phyloP scores from a whole-genome alignment of 35 echinoderm and acorn worm species.

The Lytechinus variegatus region DNA sequence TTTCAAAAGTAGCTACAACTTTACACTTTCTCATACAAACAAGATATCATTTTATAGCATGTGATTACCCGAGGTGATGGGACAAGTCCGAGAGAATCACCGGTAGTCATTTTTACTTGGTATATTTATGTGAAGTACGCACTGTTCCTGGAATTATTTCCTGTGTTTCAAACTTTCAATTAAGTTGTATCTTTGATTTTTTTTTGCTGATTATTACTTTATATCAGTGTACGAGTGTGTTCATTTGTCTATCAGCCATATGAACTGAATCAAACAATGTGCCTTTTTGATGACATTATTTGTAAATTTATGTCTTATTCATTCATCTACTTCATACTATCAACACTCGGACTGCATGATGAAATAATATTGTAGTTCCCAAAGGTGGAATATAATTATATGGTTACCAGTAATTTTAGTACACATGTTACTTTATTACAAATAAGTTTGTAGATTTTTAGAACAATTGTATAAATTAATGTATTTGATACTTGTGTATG shows the following conservation, averaged over 20 bases:
- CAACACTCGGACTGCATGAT: slow-evolving; percentile 7
- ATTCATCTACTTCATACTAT: slow-evolving; percentile 33
- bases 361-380: background rate
- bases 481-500: slow-evolving; percentile 21
- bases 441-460: slow-evolving; percentile 35
- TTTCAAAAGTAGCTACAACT: too few species aligned
- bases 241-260: background rate
- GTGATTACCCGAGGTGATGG: background rate
- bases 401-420: background rate
- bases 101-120: background rate
- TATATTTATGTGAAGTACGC: background rate
- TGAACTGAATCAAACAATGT: slow-evolving; percentile 20
- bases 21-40: too few species aligned
- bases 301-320: background rate
- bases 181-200: too few species aligned
- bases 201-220: background rate
- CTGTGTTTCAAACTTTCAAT: background rate
- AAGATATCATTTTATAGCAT: background rate
- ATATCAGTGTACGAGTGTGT: background rate
- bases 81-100: background rate
- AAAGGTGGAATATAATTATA: background rate
- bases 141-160: background rate
- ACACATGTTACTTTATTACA: background rate
- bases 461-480: slow-evolving; percentile 26
- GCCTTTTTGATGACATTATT: slow-evolving; percentile 6